Base-by-base conservation (phyloP, 2,797 vertebrate genomes). In the Gobionotothen gibberifrons region DNA sequence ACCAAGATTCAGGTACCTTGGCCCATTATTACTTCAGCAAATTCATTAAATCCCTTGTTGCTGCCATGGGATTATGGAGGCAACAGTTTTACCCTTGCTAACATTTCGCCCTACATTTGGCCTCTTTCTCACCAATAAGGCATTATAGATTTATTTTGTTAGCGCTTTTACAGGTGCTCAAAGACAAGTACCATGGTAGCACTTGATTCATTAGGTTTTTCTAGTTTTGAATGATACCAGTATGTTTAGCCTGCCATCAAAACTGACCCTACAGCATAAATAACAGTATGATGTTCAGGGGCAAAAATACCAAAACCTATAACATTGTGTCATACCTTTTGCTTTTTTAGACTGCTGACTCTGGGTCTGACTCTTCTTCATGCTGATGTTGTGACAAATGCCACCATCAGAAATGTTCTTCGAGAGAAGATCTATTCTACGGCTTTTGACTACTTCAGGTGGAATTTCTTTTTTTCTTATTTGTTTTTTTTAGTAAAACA, bases 391-490 rank as follows among this genome's bases (percentile, higher is more conserved):
- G 96, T 99, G 85, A 96, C 96, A 56, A 98, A 98, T 3, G 94
- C 97, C 76, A 99, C 98, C 43, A 96, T 97, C 84, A 95, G 97
- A 80, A 99, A 99, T 0, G 96, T 99, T 60, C 95, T 99, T 48
- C 93, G 98, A 54, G 98, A 99, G 87, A 99, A 99, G 93, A 97
- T 99, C 86, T 99, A 99, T 80, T 99, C 98, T 4, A 97, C 97
- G 0, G 97, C 97, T 19, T 99, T 98, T 79, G 98, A 99, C 92
- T 99, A 98, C 88, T 99, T 99, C 93, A 98, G 97, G 98, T 98
- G 90, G 1, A 29, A 10, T 21, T 36, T 36, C 7, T 36, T 36
- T 7, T 9, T 36, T 7, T 36, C 2, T 8, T 6, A 15, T 56
- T 0, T n/a, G 7, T 16, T 69, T 73, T 73, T 42, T 1, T 57